Evolutionary conservation across 2,797 vertebrate genomes (phyloP).

Genomic region (Tenualosa ilisha): DNA sequence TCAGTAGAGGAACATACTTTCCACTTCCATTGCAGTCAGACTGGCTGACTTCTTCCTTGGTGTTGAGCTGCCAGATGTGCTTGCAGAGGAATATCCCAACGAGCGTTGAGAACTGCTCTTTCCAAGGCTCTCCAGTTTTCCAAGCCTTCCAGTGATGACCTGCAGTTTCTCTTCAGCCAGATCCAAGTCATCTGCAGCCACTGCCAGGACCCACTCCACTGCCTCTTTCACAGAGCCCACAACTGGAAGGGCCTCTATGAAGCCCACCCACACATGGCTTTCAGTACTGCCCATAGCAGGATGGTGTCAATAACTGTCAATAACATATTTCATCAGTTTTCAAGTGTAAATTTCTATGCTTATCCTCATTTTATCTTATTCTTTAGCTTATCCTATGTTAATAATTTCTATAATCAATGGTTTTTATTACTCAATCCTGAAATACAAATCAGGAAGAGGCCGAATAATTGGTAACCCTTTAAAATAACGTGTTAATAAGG

Average conservation of each 20-base stretch:
- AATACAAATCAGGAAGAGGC: too few species aligned
- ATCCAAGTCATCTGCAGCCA: neutral
- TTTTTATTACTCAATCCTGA: too few species aligned
- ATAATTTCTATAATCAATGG: too few species aligned
- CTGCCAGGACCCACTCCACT: conserved; percentile 11
- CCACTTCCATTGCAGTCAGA: neutral
- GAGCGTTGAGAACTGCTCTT: neutral
- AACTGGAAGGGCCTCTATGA: conserved; percentile 1
- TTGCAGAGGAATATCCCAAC: neutral
- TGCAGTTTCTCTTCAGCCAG: neutral
- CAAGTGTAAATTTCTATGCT: neutral
- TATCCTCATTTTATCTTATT: too few species aligned
- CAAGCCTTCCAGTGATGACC: neutral
- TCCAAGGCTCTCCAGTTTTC: neutral
- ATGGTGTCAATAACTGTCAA: neutral
- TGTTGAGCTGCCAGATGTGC: neutral
- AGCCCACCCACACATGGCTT: conserved; percentile 3
- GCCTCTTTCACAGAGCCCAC: conserved; percentile 3
- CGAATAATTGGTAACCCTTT: too few species aligned
- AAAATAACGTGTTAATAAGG: too few species aligned
- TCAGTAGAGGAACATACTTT: neutral
- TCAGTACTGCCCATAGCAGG: neutral
- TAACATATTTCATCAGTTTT: neutral
- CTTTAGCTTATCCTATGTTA: too few species aligned
- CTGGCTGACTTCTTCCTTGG: neutral